Percentiles rank a stretch among this genome's conserved stretches.
Evolutionary conservation across 2,797 vertebrate species (phyloP).

Genomic region (Tragopan temminckii): DNA sequence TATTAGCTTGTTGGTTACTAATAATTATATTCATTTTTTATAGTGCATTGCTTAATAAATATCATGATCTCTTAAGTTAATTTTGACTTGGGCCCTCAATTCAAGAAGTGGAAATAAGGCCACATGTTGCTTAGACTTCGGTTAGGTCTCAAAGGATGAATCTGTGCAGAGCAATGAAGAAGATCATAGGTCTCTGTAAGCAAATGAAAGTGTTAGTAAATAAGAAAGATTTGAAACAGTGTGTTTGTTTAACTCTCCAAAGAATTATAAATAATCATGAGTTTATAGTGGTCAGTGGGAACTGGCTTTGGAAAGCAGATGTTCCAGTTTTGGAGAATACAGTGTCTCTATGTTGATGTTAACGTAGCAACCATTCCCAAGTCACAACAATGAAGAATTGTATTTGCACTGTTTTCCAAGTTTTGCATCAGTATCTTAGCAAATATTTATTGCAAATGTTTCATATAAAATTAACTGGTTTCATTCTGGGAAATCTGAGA

Average conservation of each 20-base stretch:
- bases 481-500: not conserved
- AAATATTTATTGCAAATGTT: slow-evolving; percentile 6
- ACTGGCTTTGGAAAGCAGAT: not conserved
- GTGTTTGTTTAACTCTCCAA: not conserved
- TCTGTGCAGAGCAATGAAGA: not conserved
- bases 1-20: not conserved
- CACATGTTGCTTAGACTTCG: not conserved
- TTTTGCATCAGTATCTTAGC: not conserved
- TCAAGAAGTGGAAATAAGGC: not conserved
- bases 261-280: not conserved
- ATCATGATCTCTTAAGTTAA: not conserved
- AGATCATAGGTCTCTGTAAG: not conserved
- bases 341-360: not conserved
- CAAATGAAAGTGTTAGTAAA: not conserved
- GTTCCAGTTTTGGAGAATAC: not conserved
- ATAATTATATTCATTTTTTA: not conserved
- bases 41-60: not conserved
- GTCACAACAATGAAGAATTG: not conserved
- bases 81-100: accelerated
- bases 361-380: not conserved
- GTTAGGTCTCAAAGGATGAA: not conserved
- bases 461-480: not conserved
- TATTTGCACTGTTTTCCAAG: not conserved
- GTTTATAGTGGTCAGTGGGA: not conserved
- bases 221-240: not conserved